Evolutionary conservation across 23 tunicate species (phyloP).

Genomic region (Ascidia mentula): DNA sequence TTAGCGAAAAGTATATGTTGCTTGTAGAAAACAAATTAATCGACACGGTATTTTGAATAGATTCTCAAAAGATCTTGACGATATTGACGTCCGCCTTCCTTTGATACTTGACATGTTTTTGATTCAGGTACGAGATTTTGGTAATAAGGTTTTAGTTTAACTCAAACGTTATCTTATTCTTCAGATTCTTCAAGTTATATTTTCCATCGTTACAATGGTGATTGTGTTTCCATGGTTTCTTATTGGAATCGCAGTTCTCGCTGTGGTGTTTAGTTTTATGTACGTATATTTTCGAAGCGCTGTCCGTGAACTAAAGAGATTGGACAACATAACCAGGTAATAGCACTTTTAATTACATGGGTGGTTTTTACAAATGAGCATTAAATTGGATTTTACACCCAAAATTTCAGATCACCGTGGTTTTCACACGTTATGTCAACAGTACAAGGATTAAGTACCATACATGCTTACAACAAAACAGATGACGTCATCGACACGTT

Average conservation of each 20-base stretch:
- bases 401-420: slow-evolving; percentile 80
- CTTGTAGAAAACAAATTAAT: too few species aligned
- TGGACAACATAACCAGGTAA: slow-evolving; percentile 73
- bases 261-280: slow-evolving; percentile 32
- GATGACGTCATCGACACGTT: slow-evolving; percentile 64
- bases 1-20: too few species aligned
- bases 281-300: slow-evolving; percentile 41
- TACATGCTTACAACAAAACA: slow-evolving; percentile 78
- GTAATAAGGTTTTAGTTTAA: neutral
- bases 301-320: slow-evolving; percentile 54
- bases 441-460: slow-evolving; percentile 77
- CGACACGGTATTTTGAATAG: too few species aligned
- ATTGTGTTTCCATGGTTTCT: slow-evolving; percentile 69
- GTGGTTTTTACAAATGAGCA: too few species aligned
- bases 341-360: neutral
- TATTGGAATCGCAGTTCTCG: slow-evolving; percentile 34
- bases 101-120: slow-evolving; percentile 49
- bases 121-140: slow-evolving; percentile 25
- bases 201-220: slow-evolving; percentile 43
- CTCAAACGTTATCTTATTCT: neutral
- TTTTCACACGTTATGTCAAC: slow-evolving; percentile 75
- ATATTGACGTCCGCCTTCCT: slow-evolving; percentile 59
- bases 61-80: slow-evolving; percentile 82
- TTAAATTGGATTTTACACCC: too few species aligned
- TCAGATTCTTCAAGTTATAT: slow-evolving; percentile 32